phyloP scores from a whole-genome alignment of 2,797 vertebrate species.

The Vespertilio murinus region DNA sequence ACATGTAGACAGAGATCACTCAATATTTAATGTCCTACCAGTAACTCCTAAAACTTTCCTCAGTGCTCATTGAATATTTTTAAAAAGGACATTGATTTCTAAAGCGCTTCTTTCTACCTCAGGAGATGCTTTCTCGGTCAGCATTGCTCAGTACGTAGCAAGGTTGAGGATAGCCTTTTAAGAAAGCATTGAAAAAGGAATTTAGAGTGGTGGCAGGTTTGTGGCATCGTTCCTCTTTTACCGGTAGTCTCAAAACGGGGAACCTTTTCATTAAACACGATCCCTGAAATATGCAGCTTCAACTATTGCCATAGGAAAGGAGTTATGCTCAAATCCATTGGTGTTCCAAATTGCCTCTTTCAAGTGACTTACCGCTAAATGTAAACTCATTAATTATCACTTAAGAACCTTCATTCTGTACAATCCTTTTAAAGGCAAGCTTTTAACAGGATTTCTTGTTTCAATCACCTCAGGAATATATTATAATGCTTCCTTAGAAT shows the following conservation, averaged over 20 bases:
- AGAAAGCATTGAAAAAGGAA: background rate
- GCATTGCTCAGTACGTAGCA: background rate
- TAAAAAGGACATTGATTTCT: background rate
- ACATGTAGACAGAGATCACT: background rate
- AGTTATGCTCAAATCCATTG: background rate
- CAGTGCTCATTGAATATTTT: background rate
- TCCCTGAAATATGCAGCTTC: background rate
- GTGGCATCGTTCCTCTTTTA: background rate
- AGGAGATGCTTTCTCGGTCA: background rate
- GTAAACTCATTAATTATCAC: background rate
- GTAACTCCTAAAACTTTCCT: background rate
- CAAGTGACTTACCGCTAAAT: background rate
- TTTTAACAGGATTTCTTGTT: background rate
- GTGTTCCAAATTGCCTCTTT: background rate
- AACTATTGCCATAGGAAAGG: background rate
- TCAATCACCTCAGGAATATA: background rate
- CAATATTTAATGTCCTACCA: background rate
- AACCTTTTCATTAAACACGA: background rate
- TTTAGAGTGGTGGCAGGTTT: background rate
- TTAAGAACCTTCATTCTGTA: background rate
- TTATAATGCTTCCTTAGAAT: background rate
- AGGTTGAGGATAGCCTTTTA: background rate
- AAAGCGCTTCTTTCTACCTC: background rate
- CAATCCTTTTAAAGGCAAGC: background rate
- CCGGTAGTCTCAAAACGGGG: background rate